Base-by-base conservation (phyloP, 1,140 invertebrate genomes). In the Drosophila serrata region DNA sequence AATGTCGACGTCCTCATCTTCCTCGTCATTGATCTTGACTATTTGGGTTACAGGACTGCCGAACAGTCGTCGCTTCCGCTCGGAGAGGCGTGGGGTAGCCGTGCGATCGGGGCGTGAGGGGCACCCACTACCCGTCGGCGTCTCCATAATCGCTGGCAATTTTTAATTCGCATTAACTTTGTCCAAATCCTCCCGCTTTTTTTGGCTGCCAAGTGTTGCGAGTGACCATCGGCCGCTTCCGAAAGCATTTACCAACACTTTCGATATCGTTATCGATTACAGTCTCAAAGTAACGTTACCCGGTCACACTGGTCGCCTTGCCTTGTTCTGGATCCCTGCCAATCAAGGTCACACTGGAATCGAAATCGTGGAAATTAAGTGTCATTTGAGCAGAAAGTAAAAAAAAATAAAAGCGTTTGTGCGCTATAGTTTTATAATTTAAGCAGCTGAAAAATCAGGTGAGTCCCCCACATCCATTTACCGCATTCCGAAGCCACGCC, bases 11-110 rank as follows among this genome's bases (percentile, higher is more conserved):
- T 80, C 84, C 11, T 55, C 62, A 56, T 69, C 62, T 13, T 72
- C 65, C 2, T 88, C 69, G 33, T 84, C 73, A 7, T 82, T 55
- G 17, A 65, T 60, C 39, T 91, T 48, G 12, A 76, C 62, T 13
- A 90, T 35, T 43, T 53, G 78, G 29, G 51, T 55, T 17, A 42
- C 63, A 8, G 67, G 59, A 24, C 68, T 84, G 6, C 55, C 46
- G 35, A 92, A 92, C 22, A 92, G 49, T 51, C 81, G 86, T 7
- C 86, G 85, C 37, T 92, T 92, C 6, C 91, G 68, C 48, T 90
- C 91, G 11, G 91, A 92, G 13, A 84, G 60, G 5, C 82, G 68
- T 9, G 91, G 91, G 12, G 91, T 92, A 27, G 79, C 58, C 31
- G 45, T 59, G 22, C 91, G 81, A 17, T 49, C 55, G 31, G 73